Evolutionary conservation across 2,888 invertebrate species (phyloP).

Genomic region (Pristionchus fissidentatus): DNA sequence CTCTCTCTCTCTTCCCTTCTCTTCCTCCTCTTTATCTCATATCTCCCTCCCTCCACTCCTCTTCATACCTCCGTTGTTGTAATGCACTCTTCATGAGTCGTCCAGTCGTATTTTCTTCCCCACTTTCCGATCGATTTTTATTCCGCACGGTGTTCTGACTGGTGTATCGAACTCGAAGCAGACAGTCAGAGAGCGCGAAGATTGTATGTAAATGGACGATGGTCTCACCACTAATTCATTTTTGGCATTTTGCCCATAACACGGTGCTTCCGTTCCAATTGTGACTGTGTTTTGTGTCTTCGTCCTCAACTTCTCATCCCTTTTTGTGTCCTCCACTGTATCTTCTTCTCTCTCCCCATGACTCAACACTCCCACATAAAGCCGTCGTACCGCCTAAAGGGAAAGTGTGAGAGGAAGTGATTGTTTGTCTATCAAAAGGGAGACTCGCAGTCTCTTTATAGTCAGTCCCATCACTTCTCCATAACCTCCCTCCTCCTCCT

Average conservation of each 20-base stretch:
- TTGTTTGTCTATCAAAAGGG: too few species aligned
- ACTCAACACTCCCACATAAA: not conserved
- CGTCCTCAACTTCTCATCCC: not conserved
- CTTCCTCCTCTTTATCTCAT: slow-evolving; percentile 35
- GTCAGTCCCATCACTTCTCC: too few species aligned
- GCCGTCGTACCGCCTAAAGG: slow-evolving; percentile 1
- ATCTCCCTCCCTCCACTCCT: slow-evolving; percentile 34
- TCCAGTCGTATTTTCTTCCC: slow-evolving; percentile 30
- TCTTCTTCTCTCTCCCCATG: not conserved
- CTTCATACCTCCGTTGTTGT: not conserved
- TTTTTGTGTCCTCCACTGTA: not conserved
- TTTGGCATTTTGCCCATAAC: too few species aligned
- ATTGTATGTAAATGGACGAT: too few species aligned
- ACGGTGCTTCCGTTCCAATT: not conserved
- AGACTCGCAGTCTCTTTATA: too few species aligned
- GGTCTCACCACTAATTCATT: too few species aligned
- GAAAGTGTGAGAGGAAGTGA: slow-evolving; percentile 22
- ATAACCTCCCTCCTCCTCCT: too few species aligned
- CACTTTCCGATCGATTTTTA: not conserved
- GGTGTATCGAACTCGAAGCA: too few species aligned
- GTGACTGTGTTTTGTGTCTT: not conserved
- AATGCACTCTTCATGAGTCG: slow-evolving; percentile 34
- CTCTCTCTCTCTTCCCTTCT: slow-evolving; percentile 27
- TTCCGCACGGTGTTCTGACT: not conserved
- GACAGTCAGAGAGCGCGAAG: too few species aligned